Evolutionary conservation across 2,113 vertebrate species (phyloP).

Genomic region (Mus pahari): DNA sequence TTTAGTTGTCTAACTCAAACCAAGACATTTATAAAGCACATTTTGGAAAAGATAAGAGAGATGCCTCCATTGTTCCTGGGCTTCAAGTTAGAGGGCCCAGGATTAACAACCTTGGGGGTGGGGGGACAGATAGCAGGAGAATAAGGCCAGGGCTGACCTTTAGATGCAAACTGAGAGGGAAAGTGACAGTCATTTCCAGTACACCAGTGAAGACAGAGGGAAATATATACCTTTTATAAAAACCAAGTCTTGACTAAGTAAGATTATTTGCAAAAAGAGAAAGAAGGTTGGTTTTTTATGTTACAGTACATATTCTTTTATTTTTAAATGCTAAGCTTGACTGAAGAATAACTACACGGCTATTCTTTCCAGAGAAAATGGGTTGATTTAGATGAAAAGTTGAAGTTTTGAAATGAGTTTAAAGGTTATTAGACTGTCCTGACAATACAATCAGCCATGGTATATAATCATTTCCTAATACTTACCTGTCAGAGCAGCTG

Average conservation of each 20-base stretch:
- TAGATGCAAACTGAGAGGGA: conserved; percentile 76
- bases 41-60: conserved; percentile 64
- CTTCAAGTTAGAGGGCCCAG: conserved; percentile 20
- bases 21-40: background rate
- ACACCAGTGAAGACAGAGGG: conserved; percentile 51
- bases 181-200: conserved; percentile 77
- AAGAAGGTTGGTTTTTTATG: background rate
- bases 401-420: conserved; percentile 77
- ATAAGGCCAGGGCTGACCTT: conserved; percentile 59
- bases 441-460: conserved; percentile 64
- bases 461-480: conserved; percentile 76
- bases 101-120: background rate
- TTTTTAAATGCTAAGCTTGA: conserved; percentile 55
- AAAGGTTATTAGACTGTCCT: conserved; percentile 76
- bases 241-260: conserved; percentile 61
- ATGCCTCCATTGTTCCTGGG: background rate
- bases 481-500: conserved; percentile 80
- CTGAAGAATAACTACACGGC: conserved; percentile 50
- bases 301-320: conserved; percentile 40
- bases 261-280: conserved; percentile 40
- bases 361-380: conserved; percentile 54
- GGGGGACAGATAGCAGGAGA: background rate
- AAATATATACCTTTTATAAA: conserved; percentile 80
- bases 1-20: conserved; percentile 64
- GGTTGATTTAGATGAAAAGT: conserved; percentile 63